A percentile compares a stretch with the other conserved stretches of the same genome.
Conservation (phyloP, 2,797 vertebrate genomes). For the Artibeus jamaicensis region DNA sequence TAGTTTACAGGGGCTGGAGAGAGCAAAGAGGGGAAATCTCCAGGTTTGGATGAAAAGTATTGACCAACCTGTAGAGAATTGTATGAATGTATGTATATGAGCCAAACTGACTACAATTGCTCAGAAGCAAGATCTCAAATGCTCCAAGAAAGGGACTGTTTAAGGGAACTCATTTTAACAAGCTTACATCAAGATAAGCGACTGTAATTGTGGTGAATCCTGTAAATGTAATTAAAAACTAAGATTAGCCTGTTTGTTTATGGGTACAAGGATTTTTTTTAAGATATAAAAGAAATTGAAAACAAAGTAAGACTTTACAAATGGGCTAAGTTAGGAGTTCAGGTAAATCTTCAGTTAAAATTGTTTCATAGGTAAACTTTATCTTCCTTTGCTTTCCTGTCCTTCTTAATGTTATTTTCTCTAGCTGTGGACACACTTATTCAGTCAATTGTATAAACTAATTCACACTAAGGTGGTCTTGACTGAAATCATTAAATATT, state of each 20-base stretch:
- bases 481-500: not conserved
- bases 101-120: not conserved
- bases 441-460: not conserved
- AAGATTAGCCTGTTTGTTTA: not conserved
- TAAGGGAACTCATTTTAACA: not conserved
- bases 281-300: not conserved
- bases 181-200: not conserved
- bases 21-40: not conserved
- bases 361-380: not conserved
- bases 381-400: not conserved
- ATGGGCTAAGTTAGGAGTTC: not conserved
- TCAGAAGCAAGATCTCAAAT: not conserved
- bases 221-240: not conserved
- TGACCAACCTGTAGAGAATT: not conserved
- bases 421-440: not conserved
- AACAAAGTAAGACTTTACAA: constrained; percentile 1
- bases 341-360: not conserved
- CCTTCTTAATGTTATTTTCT: constrained; percentile 14
- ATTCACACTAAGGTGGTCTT: not conserved
- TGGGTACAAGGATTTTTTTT: not conserved
- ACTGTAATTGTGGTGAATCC: not conserved
- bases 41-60: not conserved
- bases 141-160: not conserved
- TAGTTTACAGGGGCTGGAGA: too few relatives aligned
- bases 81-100: not conserved